Evolutionary conservation across 1,140 invertebrate species (phyloP).

Genomic region (Neuroterus valhalla): DNA sequence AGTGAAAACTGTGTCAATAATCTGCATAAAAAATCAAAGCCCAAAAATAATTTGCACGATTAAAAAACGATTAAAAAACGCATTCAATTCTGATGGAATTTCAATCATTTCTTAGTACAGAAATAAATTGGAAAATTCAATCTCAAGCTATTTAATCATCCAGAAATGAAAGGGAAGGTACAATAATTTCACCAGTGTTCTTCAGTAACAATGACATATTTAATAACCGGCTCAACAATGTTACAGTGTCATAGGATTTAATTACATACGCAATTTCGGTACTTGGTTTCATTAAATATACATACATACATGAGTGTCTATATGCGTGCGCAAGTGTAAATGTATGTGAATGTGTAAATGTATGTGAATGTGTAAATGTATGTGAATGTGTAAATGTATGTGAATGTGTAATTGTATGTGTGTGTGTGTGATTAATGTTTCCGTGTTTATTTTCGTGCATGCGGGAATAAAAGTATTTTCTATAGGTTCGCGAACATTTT

Average conservation of each 20-base stretch:
- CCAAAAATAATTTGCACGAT: too few relatives aligned
- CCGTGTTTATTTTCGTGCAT: constrained; percentile 35
- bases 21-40: too few relatives aligned
- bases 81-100: too few relatives aligned
- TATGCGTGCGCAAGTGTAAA: constrained; percentile 45
- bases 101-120: too few relatives aligned
- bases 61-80: too few relatives aligned
- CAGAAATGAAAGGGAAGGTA: constrained; percentile 23
- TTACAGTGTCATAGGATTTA: constrained; percentile 71
- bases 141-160: not conserved
- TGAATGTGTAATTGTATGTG: constrained; percentile 46
- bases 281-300: constrained; percentile 69
- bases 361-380: constrained; percentile 43
- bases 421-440: constrained; percentile 38
- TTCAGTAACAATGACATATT: constrained; percentile 76
- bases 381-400: constrained; percentile 43
- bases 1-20: too few relatives aligned
- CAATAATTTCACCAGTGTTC: constrained; percentile 55
- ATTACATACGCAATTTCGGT: constrained; percentile 67
- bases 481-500: not conserved
- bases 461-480: constrained; percentile 5
- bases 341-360: constrained; percentile 44
- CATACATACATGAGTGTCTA: constrained; percentile 67
- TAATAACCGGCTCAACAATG: constrained; percentile 75
- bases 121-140: not conserved